Evolutionary conservation across 2,797 vertebrate species (phyloP), one percentile per base, ranked within the genome.

Genomic region (Cetoscarus ocellatus): DNA sequence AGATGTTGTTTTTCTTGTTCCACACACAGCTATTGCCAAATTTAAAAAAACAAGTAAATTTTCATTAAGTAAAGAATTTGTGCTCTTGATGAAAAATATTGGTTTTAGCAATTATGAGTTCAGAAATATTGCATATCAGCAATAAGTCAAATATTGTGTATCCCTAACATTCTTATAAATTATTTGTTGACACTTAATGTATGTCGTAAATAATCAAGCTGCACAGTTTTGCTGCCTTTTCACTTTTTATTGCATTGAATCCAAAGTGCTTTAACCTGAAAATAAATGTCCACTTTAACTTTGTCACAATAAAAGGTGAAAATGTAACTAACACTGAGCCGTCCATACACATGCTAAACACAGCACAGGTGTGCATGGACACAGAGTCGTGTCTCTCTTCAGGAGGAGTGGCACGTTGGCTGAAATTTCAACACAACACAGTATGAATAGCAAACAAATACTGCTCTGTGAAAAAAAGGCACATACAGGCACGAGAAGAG

Each of bases 381-480:
- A 34, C 6, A 35, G 50, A 51, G 50, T 51, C 12, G 0, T 34
- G 1, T 13, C 27, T 51, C 27, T 8, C 27, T 1, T 12, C 11
- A 18, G 57, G 52, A 39, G 3, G 19, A 55, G 57, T 15, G 67
- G 54, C 45, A 67, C 14, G 1, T 19, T 27, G 59, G 50, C 63
- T 45, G 71, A 56, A 42, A 59, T n/a, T 36, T 52, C 42, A 48
- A 59, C 38, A 54, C 0, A 2, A 42, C 38, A 42, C 17, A 38
- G 8, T 7, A 19, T 14, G 57, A 67, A 27, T 1, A 59, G 43
- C 18, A 40, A 36, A 61, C 40, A 38, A 47, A 65, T 13, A 45
- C 53, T 54, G 54, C 55, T 61, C 11, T 19, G 61, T 62, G 57
- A 48, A 56, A 65, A n/a, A 61, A 78, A 85, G 80, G 77, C 82